Percentiles rank a stretch among this genome's conserved stretches.
Evolutionary conservation across 1,140 invertebrate species (phyloP).

Genomic region (Cepaea nemoralis): DNA sequence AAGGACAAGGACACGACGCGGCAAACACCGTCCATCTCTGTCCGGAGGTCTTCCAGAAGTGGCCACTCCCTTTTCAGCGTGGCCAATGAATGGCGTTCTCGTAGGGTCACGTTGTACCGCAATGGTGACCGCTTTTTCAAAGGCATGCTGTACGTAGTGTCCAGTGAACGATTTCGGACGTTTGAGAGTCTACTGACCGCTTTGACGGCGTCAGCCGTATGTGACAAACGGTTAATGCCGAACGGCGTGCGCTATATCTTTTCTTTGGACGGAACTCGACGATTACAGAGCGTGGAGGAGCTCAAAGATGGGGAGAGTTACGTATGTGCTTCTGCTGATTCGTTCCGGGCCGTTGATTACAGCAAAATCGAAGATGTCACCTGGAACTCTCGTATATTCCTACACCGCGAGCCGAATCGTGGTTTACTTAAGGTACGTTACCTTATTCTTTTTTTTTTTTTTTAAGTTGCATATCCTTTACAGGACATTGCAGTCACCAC

Average conservation of each 20-base stretch:
- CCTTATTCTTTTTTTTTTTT: too few species aligned
- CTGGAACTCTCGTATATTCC: slow-evolving; percentile 60
- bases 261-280: slow-evolving; percentile 81
- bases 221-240: slow-evolving; percentile 76
- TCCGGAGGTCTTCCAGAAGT: slow-evolving; percentile 32
- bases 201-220: slow-evolving; percentile 77
- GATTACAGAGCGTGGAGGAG: slow-evolving; percentile 82
- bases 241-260: slow-evolving; percentile 92
- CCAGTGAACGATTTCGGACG: slow-evolving; percentile 84
- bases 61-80: slow-evolving; percentile 63
- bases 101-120: slow-evolving; percentile 91
- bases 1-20: background rate
- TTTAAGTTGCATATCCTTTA: too few species aligned
- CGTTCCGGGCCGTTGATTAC: slow-evolving; percentile 91
- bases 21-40: background rate
- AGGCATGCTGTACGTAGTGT: slow-evolving; percentile 92
- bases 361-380: slow-evolving; percentile 49
- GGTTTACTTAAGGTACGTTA: background rate
- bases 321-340: slow-evolving; percentile 90
- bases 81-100: slow-evolving; percentile 78
- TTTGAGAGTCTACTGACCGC: slow-evolving; percentile 93
- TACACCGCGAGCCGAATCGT: background rate
- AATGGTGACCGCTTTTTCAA: slow-evolving; percentile 96
- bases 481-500: too few species aligned
- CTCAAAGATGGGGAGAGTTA: slow-evolving; percentile 91